Percentiles rank a stretch among this genome's conserved stretches.
These are phyloP conservation scores for Diorhabda sublineata DNA, from an alignment of 1,140 invertebrate species.

Conservation along the genomic window DNA sequence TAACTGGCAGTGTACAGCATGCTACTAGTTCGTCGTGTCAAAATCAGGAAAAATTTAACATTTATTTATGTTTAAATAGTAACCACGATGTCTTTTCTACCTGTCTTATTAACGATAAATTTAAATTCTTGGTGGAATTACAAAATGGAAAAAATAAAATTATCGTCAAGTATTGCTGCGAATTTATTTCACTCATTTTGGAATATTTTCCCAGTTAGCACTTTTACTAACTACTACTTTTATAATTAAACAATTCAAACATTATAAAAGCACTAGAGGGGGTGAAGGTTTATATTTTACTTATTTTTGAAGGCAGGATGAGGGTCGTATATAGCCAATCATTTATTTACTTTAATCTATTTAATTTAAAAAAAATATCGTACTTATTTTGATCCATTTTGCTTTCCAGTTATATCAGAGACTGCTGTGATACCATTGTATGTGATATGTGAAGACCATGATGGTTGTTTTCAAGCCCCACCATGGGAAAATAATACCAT, in stretches of 20 bases:
- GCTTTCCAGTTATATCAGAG: conserved; percentile 1
- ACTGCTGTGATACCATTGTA: conserved; percentile 64
- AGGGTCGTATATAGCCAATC: no score
- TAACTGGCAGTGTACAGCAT: conserved; percentile 21
- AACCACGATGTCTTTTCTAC: background rate
- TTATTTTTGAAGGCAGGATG: no score
- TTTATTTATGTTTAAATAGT: conserved; percentile 7
- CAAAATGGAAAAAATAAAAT: conserved; percentile 35
- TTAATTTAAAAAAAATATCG: no score
- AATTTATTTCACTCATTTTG: conserved; percentile 19
- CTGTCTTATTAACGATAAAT: conserved; percentile 21
- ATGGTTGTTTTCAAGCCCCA: conserved; percentile 77
- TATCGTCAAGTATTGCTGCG: conserved; percentile 33
- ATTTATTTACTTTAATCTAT: no score
- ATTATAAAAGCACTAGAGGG: no score
- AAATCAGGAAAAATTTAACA: conserved; percentile 1
- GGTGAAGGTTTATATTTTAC: no score
- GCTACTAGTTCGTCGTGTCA: conserved; percentile 11
- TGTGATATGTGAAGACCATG: conserved; percentile 69
- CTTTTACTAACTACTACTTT: no score
- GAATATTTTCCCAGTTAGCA: conserved; percentile 18
- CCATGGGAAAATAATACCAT: conserved; percentile 61
- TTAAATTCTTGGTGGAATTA: conserved; percentile 39
- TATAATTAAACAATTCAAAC: no score
- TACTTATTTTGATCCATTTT: background rate